Conservation (phyloP, 2,888 invertebrate species). For the Clistopyga incitator region DNA sequence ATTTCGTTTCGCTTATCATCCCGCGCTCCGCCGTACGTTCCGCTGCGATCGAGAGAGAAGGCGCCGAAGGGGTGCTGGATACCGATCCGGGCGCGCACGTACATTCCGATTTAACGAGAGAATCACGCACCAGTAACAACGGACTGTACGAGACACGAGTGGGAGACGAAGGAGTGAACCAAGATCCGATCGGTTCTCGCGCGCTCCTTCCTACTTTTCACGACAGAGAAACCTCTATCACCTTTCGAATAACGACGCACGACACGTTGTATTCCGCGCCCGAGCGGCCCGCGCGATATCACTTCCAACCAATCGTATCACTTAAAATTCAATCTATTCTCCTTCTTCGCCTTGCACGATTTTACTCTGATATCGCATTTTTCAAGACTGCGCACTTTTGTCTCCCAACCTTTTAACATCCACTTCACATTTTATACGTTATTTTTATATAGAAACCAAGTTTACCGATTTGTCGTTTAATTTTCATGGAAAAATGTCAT, state of each 20-base stretch:
- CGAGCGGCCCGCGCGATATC: constrained; percentile 24
- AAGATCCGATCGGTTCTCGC: constrained; percentile 26
- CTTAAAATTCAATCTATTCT: constrained; percentile 48
- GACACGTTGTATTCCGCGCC: constrained; percentile 30
- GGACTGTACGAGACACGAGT: neutral
- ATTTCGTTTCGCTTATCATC: constrained; percentile 30
- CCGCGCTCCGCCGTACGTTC: constrained; percentile 15
- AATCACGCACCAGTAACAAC: constrained; percentile 11
- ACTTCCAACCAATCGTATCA: constrained; percentile 42
- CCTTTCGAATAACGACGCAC: constrained; percentile 45
- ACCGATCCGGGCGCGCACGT: neutral
- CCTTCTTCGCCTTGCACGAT: neutral
- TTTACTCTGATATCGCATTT: constrained; percentile 24
- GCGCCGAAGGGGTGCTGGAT: neutral
- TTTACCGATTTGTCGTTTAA: too few species aligned
- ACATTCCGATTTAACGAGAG: constrained; percentile 31
- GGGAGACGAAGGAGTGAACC: neutral
- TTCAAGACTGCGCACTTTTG: constrained; percentile 6
- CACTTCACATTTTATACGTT: neutral
- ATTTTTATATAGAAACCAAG: too few species aligned
- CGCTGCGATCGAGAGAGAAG: neutral
- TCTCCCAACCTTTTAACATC: neutral
- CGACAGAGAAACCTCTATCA: constrained; percentile 12
- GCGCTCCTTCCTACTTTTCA: constrained; percentile 14
- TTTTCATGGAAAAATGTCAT: too few species aligned